These are phyloP conservation scores for Macroglossus sobrinus DNA, from an alignment of 2,113 vertebrate genomes.

Conservation along the genomic window DNA sequence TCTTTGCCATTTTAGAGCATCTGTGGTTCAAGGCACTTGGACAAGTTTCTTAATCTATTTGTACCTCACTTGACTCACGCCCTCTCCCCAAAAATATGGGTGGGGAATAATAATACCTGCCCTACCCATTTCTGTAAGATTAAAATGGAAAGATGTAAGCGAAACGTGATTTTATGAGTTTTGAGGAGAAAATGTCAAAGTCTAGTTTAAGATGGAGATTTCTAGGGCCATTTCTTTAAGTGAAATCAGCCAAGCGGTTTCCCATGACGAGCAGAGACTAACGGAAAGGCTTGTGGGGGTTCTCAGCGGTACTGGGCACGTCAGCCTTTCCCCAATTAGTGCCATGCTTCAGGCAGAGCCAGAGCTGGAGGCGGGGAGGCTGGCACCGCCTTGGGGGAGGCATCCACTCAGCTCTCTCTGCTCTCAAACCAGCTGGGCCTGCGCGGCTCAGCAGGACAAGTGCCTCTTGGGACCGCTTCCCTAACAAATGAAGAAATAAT, in stretches of 20 bases:
- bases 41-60: neutral
- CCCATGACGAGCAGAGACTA: neutral
- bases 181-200: neutral
- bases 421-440: neutral
- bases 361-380: neutral
- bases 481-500: constrained; percentile 68
- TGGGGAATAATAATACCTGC: neutral
- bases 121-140: neutral
- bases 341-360: neutral
- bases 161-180: neutral
- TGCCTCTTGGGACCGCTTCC: constrained; percentile 68
- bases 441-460: constrained; percentile 70
- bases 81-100: neutral
- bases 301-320: accelerated
- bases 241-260: neutral
- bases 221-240: neutral
- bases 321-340: neutral
- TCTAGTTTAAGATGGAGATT: neutral
- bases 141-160: neutral
- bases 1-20: neutral
- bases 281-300: neutral
- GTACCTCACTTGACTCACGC: neutral
- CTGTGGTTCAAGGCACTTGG: neutral
- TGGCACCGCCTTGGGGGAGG: no score
- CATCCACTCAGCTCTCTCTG: constrained; percentile 21